Conservation (phyloP, 2,888 invertebrate genomes). For the Drosophila eohydei region DNA sequence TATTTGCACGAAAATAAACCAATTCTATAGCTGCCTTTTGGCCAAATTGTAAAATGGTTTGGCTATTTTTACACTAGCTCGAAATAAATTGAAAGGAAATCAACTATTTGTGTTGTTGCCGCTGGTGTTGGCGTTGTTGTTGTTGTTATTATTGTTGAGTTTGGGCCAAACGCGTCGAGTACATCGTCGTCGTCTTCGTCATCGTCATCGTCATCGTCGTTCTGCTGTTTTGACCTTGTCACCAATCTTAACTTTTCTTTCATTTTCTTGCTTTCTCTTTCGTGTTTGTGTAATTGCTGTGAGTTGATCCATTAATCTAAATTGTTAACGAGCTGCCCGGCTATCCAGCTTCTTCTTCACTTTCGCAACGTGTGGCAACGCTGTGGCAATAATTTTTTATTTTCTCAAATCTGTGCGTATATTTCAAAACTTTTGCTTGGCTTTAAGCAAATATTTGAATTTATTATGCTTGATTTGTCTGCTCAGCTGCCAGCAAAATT, state of each 20-base stretch:
- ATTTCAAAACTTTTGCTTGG: conserved; percentile 35
- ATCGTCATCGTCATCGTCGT: conserved; percentile 9
- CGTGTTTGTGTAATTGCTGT: conserved; percentile 14
- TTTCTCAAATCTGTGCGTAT: conserved; percentile 18
- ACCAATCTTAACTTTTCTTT: conserved; percentile 41
- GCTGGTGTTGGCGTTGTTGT: conserved; percentile 14
- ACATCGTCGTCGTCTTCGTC: conserved; percentile 30
- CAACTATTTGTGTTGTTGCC: conserved; percentile 34
- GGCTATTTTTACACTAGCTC: conserved; percentile 64
- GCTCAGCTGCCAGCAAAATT: conserved; percentile 61
- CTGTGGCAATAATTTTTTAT: neutral
- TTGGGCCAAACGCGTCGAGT: conserved; percentile 47
- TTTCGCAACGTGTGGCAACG: conserved; percentile 8
- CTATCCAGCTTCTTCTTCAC: neutral
- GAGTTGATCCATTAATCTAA: conserved; percentile 27
- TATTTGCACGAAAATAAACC: conserved; percentile 68
- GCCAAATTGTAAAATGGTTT: conserved; percentile 58
- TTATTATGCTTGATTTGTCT: conserved; percentile 64
- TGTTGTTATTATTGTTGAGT: conserved; percentile 50
- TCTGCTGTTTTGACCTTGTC: conserved; percentile 60
- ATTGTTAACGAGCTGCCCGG: conserved; percentile 18
- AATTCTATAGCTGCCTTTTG: conserved; percentile 40
- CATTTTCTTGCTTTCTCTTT: conserved; percentile 8
- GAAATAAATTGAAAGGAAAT: conserved; percentile 57
- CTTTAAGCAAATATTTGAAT: conserved; percentile 44